These are phyloP conservation scores for Corythoichthys intestinalis DNA, from an alignment of 2,113 vertebrate genomes.

Conservation along the genomic window DNA sequence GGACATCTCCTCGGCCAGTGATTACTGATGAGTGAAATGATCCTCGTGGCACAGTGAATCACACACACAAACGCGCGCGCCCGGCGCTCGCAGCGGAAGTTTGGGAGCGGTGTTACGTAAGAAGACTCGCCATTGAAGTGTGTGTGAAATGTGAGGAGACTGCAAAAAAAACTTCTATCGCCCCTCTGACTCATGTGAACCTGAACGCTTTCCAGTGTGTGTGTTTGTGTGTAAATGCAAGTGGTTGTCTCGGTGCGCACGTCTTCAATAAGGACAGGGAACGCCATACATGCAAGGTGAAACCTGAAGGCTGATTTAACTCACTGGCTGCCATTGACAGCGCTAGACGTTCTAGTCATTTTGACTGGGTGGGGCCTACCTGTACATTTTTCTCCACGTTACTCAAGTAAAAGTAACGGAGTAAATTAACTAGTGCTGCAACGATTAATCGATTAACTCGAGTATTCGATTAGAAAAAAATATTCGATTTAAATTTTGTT, in stretches of 20 bases:
- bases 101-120: conserved; percentile 49
- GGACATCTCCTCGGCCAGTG: conserved; percentile 21
- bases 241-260: not conserved
- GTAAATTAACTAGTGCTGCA: no score
- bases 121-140: conserved; percentile 37
- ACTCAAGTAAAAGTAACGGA: no score
- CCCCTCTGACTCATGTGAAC: conserved; percentile 16
- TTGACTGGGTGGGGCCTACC: no score
- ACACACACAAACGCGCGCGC: conserved; percentile 19
- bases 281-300: not conserved
- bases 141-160: conserved; percentile 55
- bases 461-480: no score
- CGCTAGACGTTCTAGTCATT: no score
- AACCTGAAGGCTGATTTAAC: not conserved
- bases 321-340: no score
- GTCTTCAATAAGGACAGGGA: not conserved
- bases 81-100: conserved; percentile 29
- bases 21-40: conserved; percentile 54
- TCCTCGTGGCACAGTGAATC: conserved; percentile 31
- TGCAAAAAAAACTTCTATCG: conserved; percentile 33
- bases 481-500: no score
- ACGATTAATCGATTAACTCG: no score
- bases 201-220: conserved; percentile 11
- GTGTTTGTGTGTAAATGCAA: conserved; percentile 1
- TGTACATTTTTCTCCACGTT: no score